A percentile compares a stretch with the other conserved stretches of the same genome.
Conservation (phyloP, 2,797 vertebrate species). For the Gymnoscopelus braueri region DNA sequence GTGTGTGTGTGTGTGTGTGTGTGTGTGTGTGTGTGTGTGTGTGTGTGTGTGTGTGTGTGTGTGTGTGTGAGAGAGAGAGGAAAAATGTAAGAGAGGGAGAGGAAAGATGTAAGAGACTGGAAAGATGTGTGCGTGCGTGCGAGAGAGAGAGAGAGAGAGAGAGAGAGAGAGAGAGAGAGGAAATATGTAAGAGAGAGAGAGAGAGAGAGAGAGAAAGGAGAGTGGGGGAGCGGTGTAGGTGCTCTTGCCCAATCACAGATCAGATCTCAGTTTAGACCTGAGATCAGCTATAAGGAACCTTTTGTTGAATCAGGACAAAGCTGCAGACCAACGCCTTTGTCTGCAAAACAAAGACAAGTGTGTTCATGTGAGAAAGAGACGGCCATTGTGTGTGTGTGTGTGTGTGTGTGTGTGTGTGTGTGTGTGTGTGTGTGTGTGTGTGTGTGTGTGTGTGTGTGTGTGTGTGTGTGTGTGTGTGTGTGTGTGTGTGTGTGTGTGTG, state of each 20-base stretch:
- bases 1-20: too few species aligned
- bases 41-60: too few species aligned
- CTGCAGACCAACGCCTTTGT: slow-evolving; percentile 69
- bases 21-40: too few species aligned
- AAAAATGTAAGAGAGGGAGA: not conserved
- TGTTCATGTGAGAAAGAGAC: slow-evolving; percentile 49
- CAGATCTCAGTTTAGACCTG: slow-evolving; percentile 67
- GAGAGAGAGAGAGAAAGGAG: not conserved
- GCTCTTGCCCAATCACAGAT: slow-evolving; percentile 59
- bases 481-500: too few species aligned
- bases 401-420: slow-evolving; percentile 20
- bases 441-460: too few species aligned
- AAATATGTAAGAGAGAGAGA: not conserved
- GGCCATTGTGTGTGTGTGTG: slow-evolving; percentile 40
- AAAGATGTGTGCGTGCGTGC: too few species aligned
- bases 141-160: not conserved
- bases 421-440: slow-evolving; percentile 21
- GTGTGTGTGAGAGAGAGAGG: too few species aligned
- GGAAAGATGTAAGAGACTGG: not conserved
- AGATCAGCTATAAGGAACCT: slow-evolving; percentile 62
- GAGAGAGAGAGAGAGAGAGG: not conserved
- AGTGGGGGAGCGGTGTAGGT: slow-evolving; percentile 43
- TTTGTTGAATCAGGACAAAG: slow-evolving; percentile 76
- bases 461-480: too few species aligned
- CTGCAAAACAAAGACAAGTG: slow-evolving; percentile 70